These are phyloP conservation scores for Ophraella communa DNA, from an alignment of 2,888 invertebrate genomes.

Conservation along the genomic window DNA sequence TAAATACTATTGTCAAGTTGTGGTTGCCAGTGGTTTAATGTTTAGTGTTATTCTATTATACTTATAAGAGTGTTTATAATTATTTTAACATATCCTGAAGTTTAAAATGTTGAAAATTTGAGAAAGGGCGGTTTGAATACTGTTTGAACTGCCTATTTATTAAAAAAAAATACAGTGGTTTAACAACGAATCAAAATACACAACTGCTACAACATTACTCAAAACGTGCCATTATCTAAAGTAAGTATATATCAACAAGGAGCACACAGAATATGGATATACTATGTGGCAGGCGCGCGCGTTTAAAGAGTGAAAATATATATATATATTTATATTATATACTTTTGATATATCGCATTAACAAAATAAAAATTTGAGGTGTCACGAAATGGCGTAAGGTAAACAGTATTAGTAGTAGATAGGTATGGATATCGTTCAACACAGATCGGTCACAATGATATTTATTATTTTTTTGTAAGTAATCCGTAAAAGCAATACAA, in stretches of 20 bases:
- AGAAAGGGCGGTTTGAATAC: background rate
- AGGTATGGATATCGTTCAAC: conserved; percentile 49
- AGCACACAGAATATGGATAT: conserved; percentile 48
- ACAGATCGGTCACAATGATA: conserved; percentile 60
- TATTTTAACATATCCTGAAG: too few species aligned
- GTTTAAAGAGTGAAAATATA: conserved; percentile 48
- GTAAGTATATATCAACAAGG: conserved; percentile 38
- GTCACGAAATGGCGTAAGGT: conserved; percentile 55
- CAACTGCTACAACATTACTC: conserved; percentile 11
- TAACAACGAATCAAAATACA: background rate
- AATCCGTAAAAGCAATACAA: conserved; percentile 60
- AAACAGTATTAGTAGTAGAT: conserved; percentile 58
- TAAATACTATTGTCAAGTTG: too few species aligned
- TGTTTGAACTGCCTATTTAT: background rate
- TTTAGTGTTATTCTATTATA: too few species aligned
- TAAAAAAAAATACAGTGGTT: background rate
- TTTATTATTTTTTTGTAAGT: conserved; percentile 37
- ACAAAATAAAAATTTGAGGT: conserved; percentile 42
- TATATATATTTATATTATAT: conserved; percentile 20
- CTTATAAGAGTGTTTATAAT: too few species aligned
- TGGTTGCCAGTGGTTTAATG: too few species aligned
- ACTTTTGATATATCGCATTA: conserved; percentile 37
- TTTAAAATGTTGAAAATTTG: too few species aligned
- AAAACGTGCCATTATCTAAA: conserved; percentile 19
- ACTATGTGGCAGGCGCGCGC: conserved; percentile 47